Evolutionary conservation across 2,113 vertebrate species (phyloP), one percentile per base, ranked within the genome.

Genomic region (Oryzias woworae): DNA sequence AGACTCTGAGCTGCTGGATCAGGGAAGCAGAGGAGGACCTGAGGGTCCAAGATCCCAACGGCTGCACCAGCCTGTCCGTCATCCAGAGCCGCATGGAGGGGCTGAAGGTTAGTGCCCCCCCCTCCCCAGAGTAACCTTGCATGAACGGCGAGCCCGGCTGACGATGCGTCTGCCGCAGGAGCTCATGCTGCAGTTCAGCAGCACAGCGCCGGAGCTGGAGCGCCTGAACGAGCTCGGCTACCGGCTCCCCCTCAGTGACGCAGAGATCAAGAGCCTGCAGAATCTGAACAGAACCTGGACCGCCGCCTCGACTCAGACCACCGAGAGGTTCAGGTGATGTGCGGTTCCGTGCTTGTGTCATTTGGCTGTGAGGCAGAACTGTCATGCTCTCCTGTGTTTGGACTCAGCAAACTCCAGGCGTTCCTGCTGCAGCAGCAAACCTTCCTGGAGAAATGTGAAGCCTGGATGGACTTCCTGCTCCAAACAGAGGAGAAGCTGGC

Each of bases 391-490:
- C 66, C 74, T 68, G 1, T 22, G 16, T 71, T 2, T 12, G 8
- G 8, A 62, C 50, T 69, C 90, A 99, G 97, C 88, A 97, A 99
- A 72, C 88, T 98, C 18, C 97, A 99, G 84, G 96, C 97, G 16
- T 95, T 95, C 88, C 81, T 98, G 83, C 93, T 99, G 52, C 96
- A 96, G 85, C 95, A 98, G 68, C 97, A 99, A 83, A 98, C 95
- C 20, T 99, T 99, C 89, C 87, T 97, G 85, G 96, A 99, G 87
- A 99, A 99, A 76, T 99, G 97, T 86, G 96, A 97, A 69, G 96
- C 95, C 0, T 99, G 97, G 97, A 98, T 99, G 97, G 96, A 99
- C 85, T 97, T 99, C 78, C 83, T 98, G 80, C 89, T 96, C 58
- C 95, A 98, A 73, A 98, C 97, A 0, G 97, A 99, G 60, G 93